Conservation (phyloP, 2,888 invertebrate genomes). For the Lasioglossum malachurum region DNA sequence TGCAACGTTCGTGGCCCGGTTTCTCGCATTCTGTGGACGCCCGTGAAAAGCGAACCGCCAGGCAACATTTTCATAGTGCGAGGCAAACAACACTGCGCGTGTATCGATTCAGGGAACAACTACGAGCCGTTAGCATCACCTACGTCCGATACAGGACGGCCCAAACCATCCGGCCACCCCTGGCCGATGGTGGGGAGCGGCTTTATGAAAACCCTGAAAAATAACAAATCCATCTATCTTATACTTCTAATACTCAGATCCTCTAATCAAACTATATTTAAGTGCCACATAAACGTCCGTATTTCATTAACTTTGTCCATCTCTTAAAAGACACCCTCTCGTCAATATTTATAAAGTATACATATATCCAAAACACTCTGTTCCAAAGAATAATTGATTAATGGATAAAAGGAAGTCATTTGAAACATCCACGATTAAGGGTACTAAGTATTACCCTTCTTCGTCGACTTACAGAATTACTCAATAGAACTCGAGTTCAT, state of each 20-base stretch:
- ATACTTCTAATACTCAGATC: background rate
- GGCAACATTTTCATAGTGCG: slow-evolving; percentile 62
- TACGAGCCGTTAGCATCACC: slow-evolving; percentile 60
- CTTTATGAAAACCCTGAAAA: background rate
- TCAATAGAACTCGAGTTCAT: background rate
- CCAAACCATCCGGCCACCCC: slow-evolving; percentile 5
- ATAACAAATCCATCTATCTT: background rate
- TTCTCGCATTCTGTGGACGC: slow-evolving; percentile 8
- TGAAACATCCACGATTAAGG: background rate
- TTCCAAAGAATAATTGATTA: background rate
- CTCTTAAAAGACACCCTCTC: background rate
- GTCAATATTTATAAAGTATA: background rate
- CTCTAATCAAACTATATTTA: background rate
- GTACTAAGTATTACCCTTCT: background rate
- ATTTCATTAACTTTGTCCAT: background rate
- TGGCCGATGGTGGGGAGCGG: background rate
- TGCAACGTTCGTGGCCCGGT: slow-evolving; percentile 12
- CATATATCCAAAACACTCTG: background rate
- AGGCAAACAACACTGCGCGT: slow-evolving; percentile 69
- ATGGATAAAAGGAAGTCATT: background rate
- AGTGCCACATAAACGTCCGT: background rate
- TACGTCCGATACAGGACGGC: slow-evolving; percentile 48
- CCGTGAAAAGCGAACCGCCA: slow-evolving; percentile 35
- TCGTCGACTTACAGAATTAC: background rate
- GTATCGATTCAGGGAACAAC: slow-evolving; percentile 69